phyloP scores from a whole-genome alignment of 2,113 vertebrate genomes.

The Canis aureus region DNA sequence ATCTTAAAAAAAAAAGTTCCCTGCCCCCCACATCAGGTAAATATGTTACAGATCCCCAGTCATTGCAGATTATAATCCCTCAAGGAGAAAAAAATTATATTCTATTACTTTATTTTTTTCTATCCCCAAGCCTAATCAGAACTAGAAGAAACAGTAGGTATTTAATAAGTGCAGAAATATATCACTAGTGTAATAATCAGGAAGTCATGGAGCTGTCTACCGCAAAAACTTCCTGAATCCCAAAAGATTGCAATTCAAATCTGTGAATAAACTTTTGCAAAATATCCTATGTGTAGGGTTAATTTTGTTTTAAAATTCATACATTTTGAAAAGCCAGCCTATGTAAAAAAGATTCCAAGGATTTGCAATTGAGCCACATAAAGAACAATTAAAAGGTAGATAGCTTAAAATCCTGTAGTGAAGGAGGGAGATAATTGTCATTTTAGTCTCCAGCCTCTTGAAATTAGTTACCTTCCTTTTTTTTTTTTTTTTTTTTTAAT shows the following conservation, averaged over 20 bases:
- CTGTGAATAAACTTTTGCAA: background rate
- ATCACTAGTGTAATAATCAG: background rate
- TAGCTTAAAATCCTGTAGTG: background rate
- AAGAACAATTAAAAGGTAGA: background rate
- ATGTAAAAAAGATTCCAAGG: background rate
- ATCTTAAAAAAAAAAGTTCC: too few relatives aligned
- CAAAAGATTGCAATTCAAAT: background rate
- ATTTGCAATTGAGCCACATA: background rate
- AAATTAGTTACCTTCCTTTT: background rate
- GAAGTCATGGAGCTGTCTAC: background rate
- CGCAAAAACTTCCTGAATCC: background rate
- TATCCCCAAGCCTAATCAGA: background rate
- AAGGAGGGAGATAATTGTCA: background rate
- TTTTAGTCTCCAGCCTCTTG: background rate
- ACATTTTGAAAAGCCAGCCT: background rate
- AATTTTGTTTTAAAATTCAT: background rate
- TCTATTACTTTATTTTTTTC: background rate
- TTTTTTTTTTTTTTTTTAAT: too few relatives aligned
- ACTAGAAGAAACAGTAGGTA: background rate
- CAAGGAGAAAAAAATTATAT: background rate
- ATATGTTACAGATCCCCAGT: background rate
- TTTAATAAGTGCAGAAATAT: background rate
- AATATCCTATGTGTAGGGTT: background rate
- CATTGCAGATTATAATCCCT: background rate
- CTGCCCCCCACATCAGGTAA: background rate